These are phyloP conservation scores for Cotesia vestalis DNA, from an alignment of 1,140 invertebrate species.

Conservation along the genomic window DNA sequence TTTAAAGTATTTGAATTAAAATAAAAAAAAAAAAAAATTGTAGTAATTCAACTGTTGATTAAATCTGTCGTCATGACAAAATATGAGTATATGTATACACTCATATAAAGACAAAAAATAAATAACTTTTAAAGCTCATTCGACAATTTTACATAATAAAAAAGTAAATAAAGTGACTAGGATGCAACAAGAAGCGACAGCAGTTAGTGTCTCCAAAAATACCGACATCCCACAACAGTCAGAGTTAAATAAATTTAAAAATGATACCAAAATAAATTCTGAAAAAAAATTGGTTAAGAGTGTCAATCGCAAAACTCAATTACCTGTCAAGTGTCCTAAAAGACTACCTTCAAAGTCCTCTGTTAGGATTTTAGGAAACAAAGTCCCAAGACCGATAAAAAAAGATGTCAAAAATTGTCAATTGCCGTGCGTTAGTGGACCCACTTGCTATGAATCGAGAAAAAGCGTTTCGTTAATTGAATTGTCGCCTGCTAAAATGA, in stretches of 20 bases:
- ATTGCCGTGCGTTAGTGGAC: constrained; percentile 29
- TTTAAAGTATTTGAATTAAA: no score
- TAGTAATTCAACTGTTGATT: no score
- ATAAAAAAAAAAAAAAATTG: no score
- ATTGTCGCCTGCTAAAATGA: constrained; percentile 43
- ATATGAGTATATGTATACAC: not conserved
- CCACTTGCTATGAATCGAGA: constrained; percentile 31
- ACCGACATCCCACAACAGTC: not conserved
- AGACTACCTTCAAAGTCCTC: not conserved
- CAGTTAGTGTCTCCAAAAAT: constrained; percentile 13
- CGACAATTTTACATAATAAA: not conserved
- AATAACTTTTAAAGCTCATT: not conserved
- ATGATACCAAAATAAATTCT: not conserved
- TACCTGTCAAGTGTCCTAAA: constrained; percentile 10
- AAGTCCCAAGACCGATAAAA: constrained; percentile 33
- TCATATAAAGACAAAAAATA: not conserved
- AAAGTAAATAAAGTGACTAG: not conserved
- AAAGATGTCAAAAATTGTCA: constrained; percentile 30
- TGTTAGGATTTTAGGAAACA: not conserved
- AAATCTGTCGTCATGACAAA: not conserved
- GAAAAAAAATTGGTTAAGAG: constrained; percentile 26
- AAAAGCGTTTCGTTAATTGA: constrained; percentile 60
- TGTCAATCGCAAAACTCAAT: constrained; percentile 14
- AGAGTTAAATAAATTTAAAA: constrained; percentile 8
- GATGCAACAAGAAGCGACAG: constrained; percentile 31